Evolutionary conservation across 2,113 vertebrate species (phyloP).

Genomic region (Boulengeromyrus knoepffleri): DNA sequence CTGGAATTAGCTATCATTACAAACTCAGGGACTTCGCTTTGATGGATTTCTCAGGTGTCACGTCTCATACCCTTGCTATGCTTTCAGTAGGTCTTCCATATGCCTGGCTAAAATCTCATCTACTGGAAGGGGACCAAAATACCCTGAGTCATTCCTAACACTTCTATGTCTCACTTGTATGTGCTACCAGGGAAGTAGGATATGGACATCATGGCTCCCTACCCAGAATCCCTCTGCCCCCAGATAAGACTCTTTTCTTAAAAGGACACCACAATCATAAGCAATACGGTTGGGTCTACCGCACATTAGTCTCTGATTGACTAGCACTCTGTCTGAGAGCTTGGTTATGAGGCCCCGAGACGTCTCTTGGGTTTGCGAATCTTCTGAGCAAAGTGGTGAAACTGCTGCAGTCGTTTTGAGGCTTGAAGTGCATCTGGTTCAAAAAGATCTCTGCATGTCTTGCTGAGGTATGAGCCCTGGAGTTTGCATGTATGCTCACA

Average conservation of each 20-base stretch:
- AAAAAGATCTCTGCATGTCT: conserved; percentile 33
- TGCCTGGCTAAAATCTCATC: neutral
- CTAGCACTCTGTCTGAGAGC: neutral
- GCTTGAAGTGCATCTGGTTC: neutral
- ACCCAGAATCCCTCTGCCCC: neutral
- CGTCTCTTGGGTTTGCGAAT: conserved; percentile 30
- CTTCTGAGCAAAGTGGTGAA: conserved; percentile 49
- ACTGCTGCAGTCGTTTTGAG: conserved; percentile 30
- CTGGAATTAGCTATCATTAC: neutral
- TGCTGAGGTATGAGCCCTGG: conserved; percentile 33
- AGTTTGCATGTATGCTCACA: conserved; percentile 52
- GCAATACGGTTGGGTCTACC: neutral
- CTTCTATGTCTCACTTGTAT: neutral
- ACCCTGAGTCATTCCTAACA: neutral
- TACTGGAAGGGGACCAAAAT: neutral
- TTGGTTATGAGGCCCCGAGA: neutral
- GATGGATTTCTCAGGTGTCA: neutral
- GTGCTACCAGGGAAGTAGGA: neutral
- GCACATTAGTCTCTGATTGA: neutral
- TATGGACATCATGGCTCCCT: neutral
- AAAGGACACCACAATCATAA: neutral
- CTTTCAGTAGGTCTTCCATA: neutral
- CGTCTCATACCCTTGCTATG: neutral
- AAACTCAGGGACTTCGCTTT: neutral
- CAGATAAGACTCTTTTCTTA: neutral